Evolutionary conservation across 2,113 vertebrate genomes (phyloP).

Genomic region (Lota lota): DNA sequence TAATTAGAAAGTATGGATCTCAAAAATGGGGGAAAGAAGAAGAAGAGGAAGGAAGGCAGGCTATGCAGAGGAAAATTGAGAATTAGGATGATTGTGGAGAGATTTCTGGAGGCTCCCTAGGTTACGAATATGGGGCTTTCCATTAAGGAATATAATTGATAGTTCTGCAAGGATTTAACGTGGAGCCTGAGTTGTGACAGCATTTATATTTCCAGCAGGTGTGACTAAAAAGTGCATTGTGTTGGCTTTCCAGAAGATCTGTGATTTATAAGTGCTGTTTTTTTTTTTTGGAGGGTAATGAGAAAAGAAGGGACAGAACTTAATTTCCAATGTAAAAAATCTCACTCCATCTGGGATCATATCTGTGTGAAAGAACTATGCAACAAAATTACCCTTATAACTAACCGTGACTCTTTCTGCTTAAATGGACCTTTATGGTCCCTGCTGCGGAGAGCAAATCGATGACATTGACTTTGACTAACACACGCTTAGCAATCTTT

Average conservation of each 20-base stretch:
- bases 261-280: not conserved
- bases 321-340: too few species aligned
- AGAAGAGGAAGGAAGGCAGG: constrained; percentile 24
- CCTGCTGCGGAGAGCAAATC: too few species aligned
- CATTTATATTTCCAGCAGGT: constrained; percentile 47
- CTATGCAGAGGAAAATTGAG: constrained; percentile 31
- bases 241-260: constrained; percentile 22
- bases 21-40: constrained; percentile 6
- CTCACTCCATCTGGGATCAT: too few species aligned
- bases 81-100: constrained; percentile 67
- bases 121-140: constrained; percentile 51
- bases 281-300: not conserved
- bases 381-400: too few species aligned
- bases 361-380: too few species aligned
- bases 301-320: not conserved
- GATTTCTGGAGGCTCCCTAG: constrained; percentile 50
- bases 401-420: too few species aligned
- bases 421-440: too few species aligned
- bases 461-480: too few species aligned
- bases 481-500: too few species aligned
- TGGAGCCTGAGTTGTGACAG: constrained; percentile 29
- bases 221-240: constrained; percentile 30
- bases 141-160: constrained; percentile 84
- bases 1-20: constrained; percentile 69
- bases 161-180: constrained; percentile 73